phyloP scores from a whole-genome alignment of 2,113 vertebrate species.

The Chitala chitala region DNA sequence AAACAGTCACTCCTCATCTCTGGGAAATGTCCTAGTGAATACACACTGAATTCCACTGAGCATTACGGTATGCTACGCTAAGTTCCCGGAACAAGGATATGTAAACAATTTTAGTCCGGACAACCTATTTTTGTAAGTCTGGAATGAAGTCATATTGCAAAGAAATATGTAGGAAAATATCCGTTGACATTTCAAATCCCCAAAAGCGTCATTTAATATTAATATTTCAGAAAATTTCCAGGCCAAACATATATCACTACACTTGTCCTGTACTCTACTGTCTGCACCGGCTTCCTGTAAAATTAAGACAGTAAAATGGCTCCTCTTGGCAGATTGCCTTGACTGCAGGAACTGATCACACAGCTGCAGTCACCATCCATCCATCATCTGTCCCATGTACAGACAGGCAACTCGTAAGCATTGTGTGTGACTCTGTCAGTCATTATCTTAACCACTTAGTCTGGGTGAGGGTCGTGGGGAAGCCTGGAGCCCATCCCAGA shows the following conservation, averaged over 20 bases:
- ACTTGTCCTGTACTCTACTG: background rate
- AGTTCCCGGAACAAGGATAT: background rate
- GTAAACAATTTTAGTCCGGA: background rate
- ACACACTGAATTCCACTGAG: background rate
- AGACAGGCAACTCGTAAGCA: too few relatives aligned
- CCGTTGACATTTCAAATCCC: background rate
- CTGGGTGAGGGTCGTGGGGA: too few relatives aligned
- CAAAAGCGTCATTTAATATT: background rate
- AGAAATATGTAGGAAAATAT: background rate
- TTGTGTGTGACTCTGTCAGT: too few relatives aligned
- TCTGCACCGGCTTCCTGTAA: background rate
- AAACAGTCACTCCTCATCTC: background rate
- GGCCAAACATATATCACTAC: background rate
- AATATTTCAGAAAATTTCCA: background rate
- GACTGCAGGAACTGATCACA: background rate
- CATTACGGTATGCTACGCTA: background rate
- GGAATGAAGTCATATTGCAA: background rate
- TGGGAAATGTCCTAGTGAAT: conserved; percentile 3
- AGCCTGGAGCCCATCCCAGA: too few relatives aligned
- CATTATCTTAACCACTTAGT: too few relatives aligned
- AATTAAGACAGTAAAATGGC: background rate
- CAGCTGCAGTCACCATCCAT: background rate
- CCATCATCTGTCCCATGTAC: too few relatives aligned
- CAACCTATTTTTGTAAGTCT: background rate
- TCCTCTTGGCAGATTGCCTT: background rate